Conservation (phyloP, 2,888 invertebrate species). For the Mechanitis messenoides region DNA sequence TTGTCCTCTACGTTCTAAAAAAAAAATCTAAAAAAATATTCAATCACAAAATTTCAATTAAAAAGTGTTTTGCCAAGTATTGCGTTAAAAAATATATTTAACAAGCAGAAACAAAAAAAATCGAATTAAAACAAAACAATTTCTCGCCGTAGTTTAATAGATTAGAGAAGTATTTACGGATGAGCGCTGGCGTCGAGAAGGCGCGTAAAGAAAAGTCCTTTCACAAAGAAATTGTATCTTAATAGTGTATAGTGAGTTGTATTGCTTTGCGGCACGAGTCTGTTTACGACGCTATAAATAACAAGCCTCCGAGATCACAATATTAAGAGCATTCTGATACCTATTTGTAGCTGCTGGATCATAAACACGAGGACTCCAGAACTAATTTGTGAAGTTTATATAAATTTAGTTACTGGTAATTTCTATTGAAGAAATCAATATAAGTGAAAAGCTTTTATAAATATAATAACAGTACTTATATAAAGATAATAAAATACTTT, state of each 20-base stretch:
- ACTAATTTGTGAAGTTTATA: constrained; percentile 22
- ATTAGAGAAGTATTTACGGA: constrained; percentile 19
- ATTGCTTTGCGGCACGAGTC: constrained; percentile 60
- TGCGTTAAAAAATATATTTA: no score
- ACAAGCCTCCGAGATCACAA: constrained; percentile 58
- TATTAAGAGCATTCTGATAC: constrained; percentile 54
- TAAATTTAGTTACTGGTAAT: no score
- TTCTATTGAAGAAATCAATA: no score
- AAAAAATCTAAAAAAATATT: no score
- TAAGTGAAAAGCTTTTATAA: no score
- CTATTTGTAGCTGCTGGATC: constrained; percentile 58
- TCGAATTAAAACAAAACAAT: neutral
- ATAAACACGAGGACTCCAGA: constrained; percentile 58
- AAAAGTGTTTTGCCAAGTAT: no score
- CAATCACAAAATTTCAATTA: no score
- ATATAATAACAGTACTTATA: no score
- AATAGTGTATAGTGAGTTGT: constrained; percentile 66
- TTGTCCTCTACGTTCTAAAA: no score
- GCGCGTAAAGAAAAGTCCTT: constrained; percentile 17
- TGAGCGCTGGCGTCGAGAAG: constrained; percentile 18
- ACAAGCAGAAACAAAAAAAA: no score
- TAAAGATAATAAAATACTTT: no score
- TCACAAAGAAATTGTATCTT: constrained; percentile 32
- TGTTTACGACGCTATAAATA: constrained; percentile 65
- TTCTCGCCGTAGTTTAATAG: constrained; percentile 8